phyloP scores from a whole-genome alignment of 1,140 invertebrate genomes.

The Dryas iulia region DNA sequence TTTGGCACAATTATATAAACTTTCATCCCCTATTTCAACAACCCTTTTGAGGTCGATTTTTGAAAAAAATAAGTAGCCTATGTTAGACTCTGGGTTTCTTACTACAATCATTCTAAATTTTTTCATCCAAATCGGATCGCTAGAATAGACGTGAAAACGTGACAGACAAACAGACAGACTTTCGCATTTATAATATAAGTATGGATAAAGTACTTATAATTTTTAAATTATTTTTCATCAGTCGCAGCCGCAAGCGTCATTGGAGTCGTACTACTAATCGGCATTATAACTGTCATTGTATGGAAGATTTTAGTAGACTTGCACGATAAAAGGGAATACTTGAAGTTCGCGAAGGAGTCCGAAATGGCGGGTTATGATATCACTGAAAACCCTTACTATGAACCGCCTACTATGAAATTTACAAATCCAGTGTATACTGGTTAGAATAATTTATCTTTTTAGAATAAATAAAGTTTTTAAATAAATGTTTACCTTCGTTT shows the following conservation, averaged over 20 bases:
- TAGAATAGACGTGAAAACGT: no score
- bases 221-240: slow-evolving; percentile 10
- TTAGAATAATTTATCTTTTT: background rate
- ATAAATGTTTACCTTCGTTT: no score
- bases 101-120: no score
- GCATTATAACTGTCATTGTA: slow-evolving; percentile 50
- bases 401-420: slow-evolving; percentile 33
- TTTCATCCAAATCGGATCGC: no score
- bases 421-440: slow-evolving; percentile 37
- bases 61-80: no score
- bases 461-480: background rate
- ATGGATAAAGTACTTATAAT: no score
- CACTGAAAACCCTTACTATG: slow-evolving; percentile 40
- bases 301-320: slow-evolving; percentile 60
- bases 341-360: slow-evolving; percentile 47
- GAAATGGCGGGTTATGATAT: slow-evolving; percentile 43
- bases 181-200: no score
- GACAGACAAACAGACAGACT: no score
- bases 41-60: no score
- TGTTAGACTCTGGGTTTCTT: no score
- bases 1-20: no score
- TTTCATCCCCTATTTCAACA: no score
- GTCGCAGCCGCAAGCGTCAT: slow-evolving; percentile 52
- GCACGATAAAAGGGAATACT: slow-evolving; percentile 55
- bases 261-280: slow-evolving; percentile 48